Evolutionary conservation across 1,140 invertebrate genomes (phyloP).

Genomic region (Oppia nitens): DNA sequence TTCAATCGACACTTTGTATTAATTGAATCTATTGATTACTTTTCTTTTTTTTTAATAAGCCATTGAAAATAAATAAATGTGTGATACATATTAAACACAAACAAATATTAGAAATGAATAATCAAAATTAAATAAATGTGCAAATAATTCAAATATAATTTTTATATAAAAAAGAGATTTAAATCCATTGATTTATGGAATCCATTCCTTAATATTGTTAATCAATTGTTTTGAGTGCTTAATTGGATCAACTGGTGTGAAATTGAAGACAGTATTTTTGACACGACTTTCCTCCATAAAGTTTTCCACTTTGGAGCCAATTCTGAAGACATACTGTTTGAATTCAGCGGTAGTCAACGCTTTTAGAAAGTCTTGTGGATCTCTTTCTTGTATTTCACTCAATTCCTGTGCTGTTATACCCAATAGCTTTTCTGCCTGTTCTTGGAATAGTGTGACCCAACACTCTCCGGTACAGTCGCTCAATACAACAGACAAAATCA

Average conservation of each 20-base stretch:
- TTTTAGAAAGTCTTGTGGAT: slow-evolving; percentile 33
- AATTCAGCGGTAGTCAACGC: slow-evolving; percentile 57
- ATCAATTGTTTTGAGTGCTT: not conserved
- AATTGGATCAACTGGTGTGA: slow-evolving; percentile 47
- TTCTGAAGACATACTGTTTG: slow-evolving; percentile 56
- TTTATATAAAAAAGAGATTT: not conserved
- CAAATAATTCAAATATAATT: no score
- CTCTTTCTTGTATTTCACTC: slow-evolving; percentile 23
- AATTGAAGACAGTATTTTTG: slow-evolving; percentile 48
- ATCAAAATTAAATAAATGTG: no score
- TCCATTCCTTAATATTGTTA: not conserved
- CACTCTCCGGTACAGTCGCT: slow-evolving; percentile 59
- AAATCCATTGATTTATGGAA: not conserved
- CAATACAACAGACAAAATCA: slow-evolving; percentile 53
- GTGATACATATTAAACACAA: no score
- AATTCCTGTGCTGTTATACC: slow-evolving; percentile 28
- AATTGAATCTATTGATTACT: no score
- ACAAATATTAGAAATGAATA: no score
- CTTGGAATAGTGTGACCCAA: slow-evolving; percentile 79
- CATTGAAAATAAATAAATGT: no score
- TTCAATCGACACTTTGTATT: no score
- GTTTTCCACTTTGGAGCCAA: slow-evolving; percentile 67
- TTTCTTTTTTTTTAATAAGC: no score
- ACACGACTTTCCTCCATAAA: slow-evolving; percentile 74
- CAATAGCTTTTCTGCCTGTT: slow-evolving; percentile 61